Base-by-base conservation (phyloP, 1,140 invertebrate genomes). In the Drosophila oshimai region DNA sequence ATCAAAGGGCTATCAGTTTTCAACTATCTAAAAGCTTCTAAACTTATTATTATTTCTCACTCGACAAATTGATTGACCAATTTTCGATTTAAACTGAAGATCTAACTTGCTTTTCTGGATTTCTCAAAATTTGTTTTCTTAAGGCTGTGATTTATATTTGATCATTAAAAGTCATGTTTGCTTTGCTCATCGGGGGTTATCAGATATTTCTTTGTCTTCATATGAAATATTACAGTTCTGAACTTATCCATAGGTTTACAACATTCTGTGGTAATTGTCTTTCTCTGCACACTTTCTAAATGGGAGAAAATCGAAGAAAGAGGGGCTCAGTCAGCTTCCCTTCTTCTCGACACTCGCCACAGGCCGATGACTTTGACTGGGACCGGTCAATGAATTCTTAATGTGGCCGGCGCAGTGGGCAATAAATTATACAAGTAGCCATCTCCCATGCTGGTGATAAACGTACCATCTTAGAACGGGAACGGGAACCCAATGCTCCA, bases 321-420 rank as follows among this genome's bases (percentile, higher is more conserved):
- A 55, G 28, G 24, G 15, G 46, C 53, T n/a, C n/a, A n/a, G n/a
- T n/a, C n/a, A 68, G 84, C 67, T 80, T 69, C 81, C 65, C 75
- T 86, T 64, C 70, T 49, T 54, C 31, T 75, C 57, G 61, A 49
- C 53, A 58, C 31, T 75, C 57, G 61, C 53, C 74, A 75, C 73
- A 88, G 83, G 83, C 78, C 83, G 78, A 84, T 87, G 81, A 86
- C 83, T 64, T 65, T 64, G 58, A 49, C 33, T 65, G 71, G 74
- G 45, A 75, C 69, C 84, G 83, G 83, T 87, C 83, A 87, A 80
- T 87, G 84, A 78, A 87, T 87, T 81, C 64, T 83, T 88, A 87
- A 81, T 87, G 77, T 64, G 53, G 69, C 37, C 37, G 71, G 60
- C 61, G 46, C 50, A 61, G 80, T 72, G 75, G 57, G 80, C 81